These are phyloP conservation scores for Microctonus aethiopoides DNA, from an alignment of 2,888 invertebrate species.

Conservation along the genomic window DNA sequence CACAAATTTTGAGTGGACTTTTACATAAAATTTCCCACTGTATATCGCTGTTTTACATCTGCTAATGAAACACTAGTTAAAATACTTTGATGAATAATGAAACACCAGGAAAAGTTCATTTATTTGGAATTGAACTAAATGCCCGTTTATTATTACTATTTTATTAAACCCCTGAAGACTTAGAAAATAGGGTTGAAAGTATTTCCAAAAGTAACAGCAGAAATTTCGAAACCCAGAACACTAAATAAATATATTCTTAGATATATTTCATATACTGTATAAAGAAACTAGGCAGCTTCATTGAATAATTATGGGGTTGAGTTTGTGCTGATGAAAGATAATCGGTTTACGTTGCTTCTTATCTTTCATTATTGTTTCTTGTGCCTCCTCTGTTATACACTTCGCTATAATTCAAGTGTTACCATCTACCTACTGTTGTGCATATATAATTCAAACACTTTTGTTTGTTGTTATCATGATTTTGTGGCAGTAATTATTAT, in stretches of 20 bases:
- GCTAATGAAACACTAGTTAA: neutral
- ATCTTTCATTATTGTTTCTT: neutral
- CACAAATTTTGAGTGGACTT: too few relatives aligned
- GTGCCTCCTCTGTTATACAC: neutral
- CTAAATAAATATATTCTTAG: neutral
- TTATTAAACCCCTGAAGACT: neutral
- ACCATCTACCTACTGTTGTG: neutral
- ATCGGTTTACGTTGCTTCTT: slow-evolving; percentile 27
- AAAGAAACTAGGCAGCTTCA: neutral
- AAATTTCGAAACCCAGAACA: neutral
- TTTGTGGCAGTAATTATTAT: neutral
- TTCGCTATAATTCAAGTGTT: neutral
- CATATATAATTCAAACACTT: neutral
- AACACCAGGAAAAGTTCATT: neutral
- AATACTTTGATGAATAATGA: neutral
- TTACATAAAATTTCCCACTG: too few relatives aligned
- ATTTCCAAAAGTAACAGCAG: neutral
- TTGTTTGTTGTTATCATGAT: neutral
- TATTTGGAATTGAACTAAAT: neutral
- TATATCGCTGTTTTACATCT: neutral
- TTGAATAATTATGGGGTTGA: slow-evolving; percentile 11
- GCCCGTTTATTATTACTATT: neutral
- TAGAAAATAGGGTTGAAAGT: neutral
- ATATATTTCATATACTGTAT: too few relatives aligned
- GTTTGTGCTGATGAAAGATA: slow-evolving; percentile 29